These are phyloP conservation scores for Bombus pascuorum DNA, from an alignment of 1,140 invertebrate genomes.

Conservation along the genomic window DNA sequence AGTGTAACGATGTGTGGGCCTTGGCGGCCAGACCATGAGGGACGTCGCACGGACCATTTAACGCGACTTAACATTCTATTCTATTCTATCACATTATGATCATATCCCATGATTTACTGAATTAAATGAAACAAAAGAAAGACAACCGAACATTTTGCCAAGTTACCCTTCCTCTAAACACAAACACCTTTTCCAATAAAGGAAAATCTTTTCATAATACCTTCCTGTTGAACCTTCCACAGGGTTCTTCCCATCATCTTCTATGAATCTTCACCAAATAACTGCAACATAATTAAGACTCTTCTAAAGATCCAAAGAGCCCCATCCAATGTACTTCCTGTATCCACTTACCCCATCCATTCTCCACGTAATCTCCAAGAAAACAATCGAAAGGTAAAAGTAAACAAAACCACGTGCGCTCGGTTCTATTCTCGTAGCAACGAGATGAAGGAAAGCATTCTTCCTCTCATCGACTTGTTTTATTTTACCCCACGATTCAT, in stretches of 20 bases:
- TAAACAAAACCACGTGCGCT: conserved; percentile 4
- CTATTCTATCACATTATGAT: not conserved
- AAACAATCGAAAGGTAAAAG: not conserved
- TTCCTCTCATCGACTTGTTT: not conserved
- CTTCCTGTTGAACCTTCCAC: not conserved
- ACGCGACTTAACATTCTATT: too few species aligned
- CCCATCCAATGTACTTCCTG: not conserved
- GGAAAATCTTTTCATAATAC: not conserved
- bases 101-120: not conserved
- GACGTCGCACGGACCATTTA: too few species aligned
- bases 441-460: not conserved
- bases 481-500: too few species aligned
- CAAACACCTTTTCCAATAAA: not conserved
- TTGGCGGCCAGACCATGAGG: too few species aligned
- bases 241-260: too few species aligned
- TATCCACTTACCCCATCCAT: not conserved
- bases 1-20: too few species aligned
- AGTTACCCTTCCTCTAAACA: not conserved
- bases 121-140: not conserved
- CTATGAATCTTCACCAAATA: not conserved
- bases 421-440: not conserved
- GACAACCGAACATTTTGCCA: too few species aligned
- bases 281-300: not conserved
- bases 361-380: not conserved
- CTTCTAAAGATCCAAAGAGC: too few species aligned